Evolutionary conservation across 35 echinoderm and acorn worm species (phyloP).

Genomic region (Diadema setosum): DNA sequence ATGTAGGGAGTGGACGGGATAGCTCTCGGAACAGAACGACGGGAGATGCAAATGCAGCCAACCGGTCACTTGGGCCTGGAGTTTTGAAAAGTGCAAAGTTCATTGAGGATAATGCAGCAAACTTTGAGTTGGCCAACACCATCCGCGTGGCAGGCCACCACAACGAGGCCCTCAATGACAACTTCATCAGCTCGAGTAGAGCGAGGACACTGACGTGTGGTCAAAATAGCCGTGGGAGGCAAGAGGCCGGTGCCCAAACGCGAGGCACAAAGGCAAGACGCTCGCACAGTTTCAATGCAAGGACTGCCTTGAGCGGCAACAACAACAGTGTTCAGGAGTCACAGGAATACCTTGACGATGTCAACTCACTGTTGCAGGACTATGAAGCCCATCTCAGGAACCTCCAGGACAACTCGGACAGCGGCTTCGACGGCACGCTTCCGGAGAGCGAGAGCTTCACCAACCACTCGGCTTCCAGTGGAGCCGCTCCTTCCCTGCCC

Average conservation of each 20-base stretch:
- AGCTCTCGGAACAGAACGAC: neutral
- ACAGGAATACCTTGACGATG: slow-evolving; percentile 42
- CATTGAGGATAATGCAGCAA: slow-evolving; percentile 60
- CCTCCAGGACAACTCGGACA: slow-evolving; percentile 61
- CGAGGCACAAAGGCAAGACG: neutral
- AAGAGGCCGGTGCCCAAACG: neutral
- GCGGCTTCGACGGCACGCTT: slow-evolving; percentile 1
- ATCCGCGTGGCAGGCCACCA: neutral
- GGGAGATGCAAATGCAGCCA: neutral
- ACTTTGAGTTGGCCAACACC: slow-evolving; percentile 59
- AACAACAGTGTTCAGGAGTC: slow-evolving; percentile 40
- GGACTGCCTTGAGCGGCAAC: neutral
- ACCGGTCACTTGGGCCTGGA: neutral
- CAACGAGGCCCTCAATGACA: slow-evolving; percentile 1
- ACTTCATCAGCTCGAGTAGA: neutral
- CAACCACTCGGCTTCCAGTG: slow-evolving; percentile 38
- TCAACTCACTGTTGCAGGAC: slow-evolving; percentile 46
- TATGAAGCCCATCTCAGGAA: slow-evolving; percentile 67
- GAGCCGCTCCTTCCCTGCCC: slow-evolving; percentile 17
- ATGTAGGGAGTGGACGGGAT: neutral
- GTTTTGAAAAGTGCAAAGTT: slow-evolving; percentile 81
- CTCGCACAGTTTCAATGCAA: slow-evolving; percentile 19
- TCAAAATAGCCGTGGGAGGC: neutral
- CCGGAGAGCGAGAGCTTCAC: slow-evolving; percentile 31
- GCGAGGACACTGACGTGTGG: neutral